Evolutionary conservation across 2,797 vertebrate genomes (phyloP), one percentile per base, ranked within the genome.

Genomic region (Cuculus canorus): DNA sequence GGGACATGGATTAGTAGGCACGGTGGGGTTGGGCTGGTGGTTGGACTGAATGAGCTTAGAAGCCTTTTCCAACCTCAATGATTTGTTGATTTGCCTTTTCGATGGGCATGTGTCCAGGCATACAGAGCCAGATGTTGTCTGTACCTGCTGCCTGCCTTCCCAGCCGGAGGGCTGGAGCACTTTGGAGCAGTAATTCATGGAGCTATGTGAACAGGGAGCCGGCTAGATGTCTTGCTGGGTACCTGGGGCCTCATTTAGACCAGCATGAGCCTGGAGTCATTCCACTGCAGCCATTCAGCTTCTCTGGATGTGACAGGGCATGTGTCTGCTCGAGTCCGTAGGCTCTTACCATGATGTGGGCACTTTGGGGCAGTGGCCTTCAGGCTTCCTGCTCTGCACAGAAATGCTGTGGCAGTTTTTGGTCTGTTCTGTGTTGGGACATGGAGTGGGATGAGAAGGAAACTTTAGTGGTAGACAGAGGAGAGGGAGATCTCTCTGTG

Each of bases 221-320:
- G 86, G 43, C 63, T 92, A 70, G 43, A 14, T 87, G 2, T 17
- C 45, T 61, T 64, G 9, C 52, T 54, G 73, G 25, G 10, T 48
- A 61, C 47, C 47, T 87, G 68, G 22, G 53, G 43, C 43, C 16
- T 88, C 53, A 9, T 61, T 16, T 63, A 47, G 43, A 11, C n/a
- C 72, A 57, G 11, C 1, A 0, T 2, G 2, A 65, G 17, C 16
- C 57, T 47, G 53, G 41, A 83, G 21, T 9, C 0, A 0, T 64
- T 84, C 85, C 28, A 11, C 2, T 0, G 6, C 43, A 64, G 19
- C 52, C 60, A 59, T 54, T 17, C 30, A 77, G 32, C 33, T 89
- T 45, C 14, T 18, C 70, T 78, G 81, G 23, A 30, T 3, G 18
- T 53, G 72, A 25, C 19, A 24, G 8, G 6, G 12, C 56, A 35